Conservation (phyloP, 2,797 vertebrate genomes). For the Tenualosa thibaudeaui region DNA sequence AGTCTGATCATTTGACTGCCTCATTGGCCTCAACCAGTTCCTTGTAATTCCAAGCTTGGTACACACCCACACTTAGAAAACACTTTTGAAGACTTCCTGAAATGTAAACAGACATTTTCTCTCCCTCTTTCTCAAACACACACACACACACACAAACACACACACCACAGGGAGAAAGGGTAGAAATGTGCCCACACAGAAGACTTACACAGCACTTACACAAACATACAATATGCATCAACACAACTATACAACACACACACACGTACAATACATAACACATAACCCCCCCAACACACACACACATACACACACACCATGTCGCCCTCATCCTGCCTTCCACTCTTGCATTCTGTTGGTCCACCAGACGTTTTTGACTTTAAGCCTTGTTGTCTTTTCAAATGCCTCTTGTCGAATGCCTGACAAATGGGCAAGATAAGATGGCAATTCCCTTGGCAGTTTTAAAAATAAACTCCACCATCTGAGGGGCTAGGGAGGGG, state of each 20-base stretch:
- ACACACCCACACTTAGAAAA: background rate
- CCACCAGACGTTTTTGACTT: conserved; percentile 65
- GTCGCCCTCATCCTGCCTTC: background rate
- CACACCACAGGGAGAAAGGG: background rate
- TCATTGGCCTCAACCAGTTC: background rate
- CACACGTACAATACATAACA: conserved; percentile 3
- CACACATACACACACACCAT: background rate
- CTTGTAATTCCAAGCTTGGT: background rate
- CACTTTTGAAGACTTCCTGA: conserved; percentile 42
- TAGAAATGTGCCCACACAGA: no score
- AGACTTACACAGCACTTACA: background rate
- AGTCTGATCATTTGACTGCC: conserved; percentile 3
- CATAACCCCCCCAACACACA: background rate
- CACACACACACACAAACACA: background rate
- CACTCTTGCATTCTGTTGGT: background rate
- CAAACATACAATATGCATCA: background rate
- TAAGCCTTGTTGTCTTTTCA: conserved; percentile 78
- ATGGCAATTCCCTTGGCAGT: conserved; percentile 73
- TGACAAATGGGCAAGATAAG: conserved; percentile 79
- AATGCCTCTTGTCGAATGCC: conserved; percentile 68
- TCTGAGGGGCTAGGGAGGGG: conserved; percentile 45
- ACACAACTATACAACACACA: background rate
- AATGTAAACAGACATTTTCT: conserved; percentile 9
- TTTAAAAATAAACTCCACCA: conserved; percentile 78
- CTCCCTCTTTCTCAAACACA: background rate